These are phyloP conservation scores for Odontophorus gujanensis DNA, from an alignment of 2,113 vertebrate species.

Conservation along the genomic window DNA sequence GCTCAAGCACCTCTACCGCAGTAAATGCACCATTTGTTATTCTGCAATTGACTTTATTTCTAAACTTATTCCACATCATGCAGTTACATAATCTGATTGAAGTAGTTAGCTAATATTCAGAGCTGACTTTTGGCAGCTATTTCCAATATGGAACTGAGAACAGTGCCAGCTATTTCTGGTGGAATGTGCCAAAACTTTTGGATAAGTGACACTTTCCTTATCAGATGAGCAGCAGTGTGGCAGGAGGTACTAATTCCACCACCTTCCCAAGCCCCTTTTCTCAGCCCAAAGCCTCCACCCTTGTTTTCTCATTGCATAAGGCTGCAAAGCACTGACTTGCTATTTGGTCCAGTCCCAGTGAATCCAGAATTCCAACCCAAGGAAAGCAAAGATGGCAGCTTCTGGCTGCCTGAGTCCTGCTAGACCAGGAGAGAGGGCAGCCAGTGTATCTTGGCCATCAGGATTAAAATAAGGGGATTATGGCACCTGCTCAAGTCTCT, in stretches of 20 bases:
- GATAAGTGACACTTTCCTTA: neutral
- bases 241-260: neutral
- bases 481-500: slow-evolving; percentile 21
- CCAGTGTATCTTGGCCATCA: neutral
- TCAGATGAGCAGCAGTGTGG: neutral
- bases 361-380: neutral
- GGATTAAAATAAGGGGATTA: slow-evolving; percentile 68
- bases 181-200: neutral
- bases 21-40: neutral
- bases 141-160: neutral
- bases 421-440: slow-evolving; percentile 5
- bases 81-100: slow-evolving; percentile 20
- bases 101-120: slow-evolving; percentile 8
- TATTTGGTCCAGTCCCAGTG: neutral
- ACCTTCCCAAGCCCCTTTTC: neutral
- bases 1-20: slow-evolving; percentile 13
- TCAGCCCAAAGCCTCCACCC: neutral
- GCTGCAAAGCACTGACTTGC: neutral
- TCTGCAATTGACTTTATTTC: slow-evolving; percentile 47
- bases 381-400: neutral
- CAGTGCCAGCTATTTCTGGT: neutral
- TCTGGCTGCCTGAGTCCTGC: neutral
- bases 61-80: slow-evolving; percentile 24
- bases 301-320: neutral
- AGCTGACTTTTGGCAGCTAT: neutral